Evolutionary conservation across 2,888 invertebrate genomes (phyloP).

Genomic region (Ashinkailepas kermadecensis): DNA sequence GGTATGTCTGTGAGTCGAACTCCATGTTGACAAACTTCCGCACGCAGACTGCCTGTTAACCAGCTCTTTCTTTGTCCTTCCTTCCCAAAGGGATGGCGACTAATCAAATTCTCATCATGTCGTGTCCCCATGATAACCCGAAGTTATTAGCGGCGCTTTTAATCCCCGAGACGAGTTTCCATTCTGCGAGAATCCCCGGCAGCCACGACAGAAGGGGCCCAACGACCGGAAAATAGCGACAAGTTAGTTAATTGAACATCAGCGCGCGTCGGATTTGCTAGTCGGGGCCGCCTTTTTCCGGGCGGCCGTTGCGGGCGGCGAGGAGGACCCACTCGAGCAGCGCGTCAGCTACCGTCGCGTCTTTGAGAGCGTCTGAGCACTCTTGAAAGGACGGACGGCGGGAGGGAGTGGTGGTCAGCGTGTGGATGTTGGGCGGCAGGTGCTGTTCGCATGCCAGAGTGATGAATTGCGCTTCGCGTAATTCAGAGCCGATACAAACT

Average conservation of each 20-base stretch:
- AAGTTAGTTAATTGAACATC: slow-evolving; percentile 1
- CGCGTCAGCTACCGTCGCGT: too few relatives aligned
- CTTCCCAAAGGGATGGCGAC: neutral
- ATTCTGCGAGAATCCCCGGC: neutral
- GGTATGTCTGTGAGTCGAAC: too few relatives aligned
- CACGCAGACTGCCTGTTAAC: too few relatives aligned
- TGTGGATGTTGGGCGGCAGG: too few relatives aligned
- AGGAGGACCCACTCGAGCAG: neutral
- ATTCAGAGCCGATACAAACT: too few relatives aligned
- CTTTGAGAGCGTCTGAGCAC: too few relatives aligned
- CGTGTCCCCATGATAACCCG: neutral
- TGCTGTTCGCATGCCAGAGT: too few relatives aligned
- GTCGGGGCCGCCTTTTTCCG: neutral
- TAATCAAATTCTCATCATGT: neutral
- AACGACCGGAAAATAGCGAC: neutral
- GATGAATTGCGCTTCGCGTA: too few relatives aligned
- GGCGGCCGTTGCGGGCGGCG: neutral
- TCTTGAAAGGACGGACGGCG: too few relatives aligned
- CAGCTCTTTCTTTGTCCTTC: neutral
- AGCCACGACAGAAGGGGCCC: neutral
- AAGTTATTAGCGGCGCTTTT: neutral
- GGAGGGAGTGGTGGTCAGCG: too few relatives aligned
- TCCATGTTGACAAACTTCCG: too few relatives aligned
- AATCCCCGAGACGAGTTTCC: slow-evolving; percentile 5
- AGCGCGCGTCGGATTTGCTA: neutral